Evolutionary conservation across 2,888 invertebrate genomes (phyloP), one percentile per base, ranked within the genome.

Genomic region (Andrena flavipes): DNA sequence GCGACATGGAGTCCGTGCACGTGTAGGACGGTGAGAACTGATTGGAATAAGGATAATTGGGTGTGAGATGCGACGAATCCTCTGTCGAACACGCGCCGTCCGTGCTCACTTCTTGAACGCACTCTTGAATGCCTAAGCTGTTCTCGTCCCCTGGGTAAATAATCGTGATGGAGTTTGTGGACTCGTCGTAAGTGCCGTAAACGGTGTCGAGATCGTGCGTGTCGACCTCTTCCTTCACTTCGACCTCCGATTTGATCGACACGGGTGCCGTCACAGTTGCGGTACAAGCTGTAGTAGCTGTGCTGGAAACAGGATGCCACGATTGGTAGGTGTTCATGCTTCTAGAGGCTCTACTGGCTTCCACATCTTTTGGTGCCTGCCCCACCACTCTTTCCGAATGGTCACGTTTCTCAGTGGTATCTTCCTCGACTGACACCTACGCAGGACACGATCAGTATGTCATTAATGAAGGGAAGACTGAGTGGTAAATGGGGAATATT

Each of bases 341-440:
- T 94, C 95, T 89, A 93, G 92, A 93, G 95, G 94, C 89, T 96
- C 95, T 92, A 97, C 95, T 89, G 97, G 97, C 93, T 97, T 97
- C 98, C 97, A 98, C 90, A 95, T 96, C 94, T 96, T 97, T 94
- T 97, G 97, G 92, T 97, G 97, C 70, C 96, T 96, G 84, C 97
- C 97, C 98, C 98, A 97, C 97, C 98, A 98, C 91, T 96, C 96
- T 92, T 96, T 95, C 93, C 96, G 95, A 90, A 94, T 95, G 76
- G 89, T 93, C 76, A 95, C 94, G 88, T 95, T 95, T 91, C 94
- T 93, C 90, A 94, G 92, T 65, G 94, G 95, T 88, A 95, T 93
- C 91, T 92, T 91, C 87, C 90, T 91, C 87, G 86, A 80, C 42
- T 84, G 90, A 89, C 93, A 91, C 93, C 95, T 94, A 88, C 6